phyloP scores from a whole-genome alignment of 1,140 invertebrate genomes.

The Drosophila simulans region DNA sequence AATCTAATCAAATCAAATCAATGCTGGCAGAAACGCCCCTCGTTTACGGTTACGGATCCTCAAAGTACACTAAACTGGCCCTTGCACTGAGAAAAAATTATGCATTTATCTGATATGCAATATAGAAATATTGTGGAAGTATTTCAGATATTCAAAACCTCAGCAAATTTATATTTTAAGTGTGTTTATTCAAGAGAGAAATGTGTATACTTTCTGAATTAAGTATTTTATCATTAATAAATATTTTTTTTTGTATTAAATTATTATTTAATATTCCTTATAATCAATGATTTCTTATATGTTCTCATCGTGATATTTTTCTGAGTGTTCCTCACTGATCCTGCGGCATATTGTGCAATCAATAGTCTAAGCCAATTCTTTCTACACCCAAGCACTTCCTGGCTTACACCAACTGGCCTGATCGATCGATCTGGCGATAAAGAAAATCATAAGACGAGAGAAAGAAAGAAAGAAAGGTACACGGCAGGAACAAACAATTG shows the following conservation, averaged over 20 bases:
- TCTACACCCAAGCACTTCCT: slow-evolving; percentile 62
- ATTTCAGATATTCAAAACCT: no score
- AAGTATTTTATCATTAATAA: no score
- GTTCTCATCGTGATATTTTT: neutral
- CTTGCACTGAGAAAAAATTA: slow-evolving; percentile 1
- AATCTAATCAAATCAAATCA: slow-evolving; percentile 80
- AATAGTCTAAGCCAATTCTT: slow-evolving; percentile 53
- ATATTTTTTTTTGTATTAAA: no score
- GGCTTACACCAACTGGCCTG: slow-evolving; percentile 71
- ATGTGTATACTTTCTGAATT: no score
- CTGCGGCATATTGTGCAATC: slow-evolving; percentile 48
- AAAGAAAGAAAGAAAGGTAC: slow-evolving; percentile 41
- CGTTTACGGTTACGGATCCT: slow-evolving; percentile 36
- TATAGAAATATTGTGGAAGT: no score
- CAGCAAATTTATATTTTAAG: no score
- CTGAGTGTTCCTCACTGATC: neutral
- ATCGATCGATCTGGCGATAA: slow-evolving; percentile 68
- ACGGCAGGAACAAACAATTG: slow-evolving; percentile 78
- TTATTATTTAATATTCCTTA: no score
- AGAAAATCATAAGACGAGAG: slow-evolving; percentile 40
- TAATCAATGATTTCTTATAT: no score
- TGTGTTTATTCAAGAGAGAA: no score
- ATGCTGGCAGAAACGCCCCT: slow-evolving; percentile 48
- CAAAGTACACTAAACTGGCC: neutral
- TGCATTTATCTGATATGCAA: neutral